These are phyloP conservation scores for Euthynnus affinis DNA, from an alignment of 2,797 vertebrate genomes.

Conservation along the genomic window DNA sequence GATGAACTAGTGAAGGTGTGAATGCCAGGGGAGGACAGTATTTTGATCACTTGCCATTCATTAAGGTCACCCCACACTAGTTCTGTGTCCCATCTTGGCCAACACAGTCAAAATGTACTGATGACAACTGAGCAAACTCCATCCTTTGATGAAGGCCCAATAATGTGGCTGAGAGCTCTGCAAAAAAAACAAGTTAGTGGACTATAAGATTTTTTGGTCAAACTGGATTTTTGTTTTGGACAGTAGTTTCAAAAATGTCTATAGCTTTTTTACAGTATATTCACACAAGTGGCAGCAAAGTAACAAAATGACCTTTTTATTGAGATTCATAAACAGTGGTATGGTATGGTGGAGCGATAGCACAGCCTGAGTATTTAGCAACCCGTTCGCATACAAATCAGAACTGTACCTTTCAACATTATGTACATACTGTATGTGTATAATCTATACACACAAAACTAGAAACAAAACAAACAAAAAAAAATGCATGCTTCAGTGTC, in stretches of 20 bases:
- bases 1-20: no score
- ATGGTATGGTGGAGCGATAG: constrained; percentile 87
- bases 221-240: no score
- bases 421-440: constrained; percentile 48
- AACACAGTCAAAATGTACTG: no score
- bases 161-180: no score
- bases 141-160: no score
- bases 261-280: background rate
- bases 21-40: no score
- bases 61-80: no score
- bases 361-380: constrained; percentile 89
- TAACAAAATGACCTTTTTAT: constrained; percentile 92
- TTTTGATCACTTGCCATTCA: no score
- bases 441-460: constrained; percentile 30
- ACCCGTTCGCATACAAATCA: constrained; percentile 86
- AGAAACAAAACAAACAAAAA: constrained; percentile 26
- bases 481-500: constrained; percentile 53
- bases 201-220: no score
- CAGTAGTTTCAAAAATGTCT: no score
- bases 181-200: no score
- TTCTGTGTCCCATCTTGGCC: no score
- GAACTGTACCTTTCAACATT: constrained; percentile 56
- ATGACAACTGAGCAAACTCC: background rate
- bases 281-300: constrained; percentile 50
- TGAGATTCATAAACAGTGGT: constrained; percentile 91